phyloP scores from a whole-genome alignment of 1,140 invertebrate species.

The Ips typographus region DNA sequence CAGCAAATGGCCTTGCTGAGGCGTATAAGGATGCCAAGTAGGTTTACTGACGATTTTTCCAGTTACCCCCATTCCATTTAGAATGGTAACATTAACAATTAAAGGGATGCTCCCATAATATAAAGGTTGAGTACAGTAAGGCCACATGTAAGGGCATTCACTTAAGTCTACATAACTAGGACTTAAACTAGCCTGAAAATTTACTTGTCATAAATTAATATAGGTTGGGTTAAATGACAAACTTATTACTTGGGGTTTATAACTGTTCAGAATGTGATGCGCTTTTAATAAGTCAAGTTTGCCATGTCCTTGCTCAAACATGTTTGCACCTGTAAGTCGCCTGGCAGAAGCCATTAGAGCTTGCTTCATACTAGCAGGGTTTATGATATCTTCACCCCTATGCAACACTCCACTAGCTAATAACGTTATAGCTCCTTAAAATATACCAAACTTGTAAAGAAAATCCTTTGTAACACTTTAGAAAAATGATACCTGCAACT shows the following conservation, averaged over 20 bases:
- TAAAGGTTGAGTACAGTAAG: conserved; percentile 93
- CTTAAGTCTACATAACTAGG: conserved; percentile 88
- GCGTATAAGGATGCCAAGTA: conserved; percentile 90
- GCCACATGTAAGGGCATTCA: conserved; percentile 97
- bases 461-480: not conserved
- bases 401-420: conserved; percentile 72
- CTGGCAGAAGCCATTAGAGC: conserved; percentile 86
- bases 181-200: conserved; percentile 54
- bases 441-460: not conserved
- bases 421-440: conserved; percentile 78
- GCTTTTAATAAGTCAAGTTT: conserved; percentile 88
- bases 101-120: conserved; percentile 85
- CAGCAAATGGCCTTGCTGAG: conserved; percentile 62
- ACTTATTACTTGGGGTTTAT: conserved; percentile 74
- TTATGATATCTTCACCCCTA: conserved; percentile 65
- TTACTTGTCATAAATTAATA: not conserved
- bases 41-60: conserved; percentile 73
- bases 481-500: conserved; percentile 65
- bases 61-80: conserved; percentile 86
- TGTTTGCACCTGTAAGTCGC: conserved; percentile 81
- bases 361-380: conserved; percentile 94
- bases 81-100: conserved; percentile 89
- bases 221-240: not conserved
- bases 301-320: conserved; percentile 97
- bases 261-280: conserved; percentile 76